A percentile compares a stretch with the other conserved stretches of the same genome.
Evolutionary conservation across 2,797 vertebrate species (phyloP).

Genomic region (Phrynocephalus guinanensis): DNA sequence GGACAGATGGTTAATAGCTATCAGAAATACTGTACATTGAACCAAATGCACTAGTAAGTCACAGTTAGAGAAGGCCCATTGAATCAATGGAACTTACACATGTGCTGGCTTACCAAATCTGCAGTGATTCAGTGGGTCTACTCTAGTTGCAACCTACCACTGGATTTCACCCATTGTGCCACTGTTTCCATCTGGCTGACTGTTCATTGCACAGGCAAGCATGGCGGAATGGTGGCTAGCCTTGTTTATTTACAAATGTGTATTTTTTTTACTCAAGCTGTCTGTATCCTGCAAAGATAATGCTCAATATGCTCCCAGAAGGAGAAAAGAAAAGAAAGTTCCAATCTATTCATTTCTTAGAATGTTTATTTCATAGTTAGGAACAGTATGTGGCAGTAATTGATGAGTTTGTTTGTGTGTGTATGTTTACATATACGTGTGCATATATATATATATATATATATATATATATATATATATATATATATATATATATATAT

Average conservation of each 20-base stretch:
- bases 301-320: neutral
- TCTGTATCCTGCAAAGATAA: no score
- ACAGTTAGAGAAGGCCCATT: no score
- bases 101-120: no score
- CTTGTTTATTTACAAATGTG: neutral
- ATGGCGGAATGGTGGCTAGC: neutral
- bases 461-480: no score
- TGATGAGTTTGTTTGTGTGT: neutral
- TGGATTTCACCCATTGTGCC: neutral
- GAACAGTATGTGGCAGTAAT: neutral
- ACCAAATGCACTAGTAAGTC: neutral
- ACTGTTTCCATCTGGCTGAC: neutral
- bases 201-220: neutral
- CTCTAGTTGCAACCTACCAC: neutral
- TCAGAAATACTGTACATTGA: neutral
- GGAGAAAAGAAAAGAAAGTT: neutral
- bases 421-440: no score
- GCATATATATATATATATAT: no score
- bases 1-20: neutral
- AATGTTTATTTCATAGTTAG: neutral
- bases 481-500: no score
- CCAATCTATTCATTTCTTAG: neutral
- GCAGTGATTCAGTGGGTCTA: no score
- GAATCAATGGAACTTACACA: no score
- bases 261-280: neutral